Evolutionary conservation across 2,797 vertebrate species (phyloP), one percentile per base, ranked within the genome.

Genomic region (Eulemur coronatus): DNA sequence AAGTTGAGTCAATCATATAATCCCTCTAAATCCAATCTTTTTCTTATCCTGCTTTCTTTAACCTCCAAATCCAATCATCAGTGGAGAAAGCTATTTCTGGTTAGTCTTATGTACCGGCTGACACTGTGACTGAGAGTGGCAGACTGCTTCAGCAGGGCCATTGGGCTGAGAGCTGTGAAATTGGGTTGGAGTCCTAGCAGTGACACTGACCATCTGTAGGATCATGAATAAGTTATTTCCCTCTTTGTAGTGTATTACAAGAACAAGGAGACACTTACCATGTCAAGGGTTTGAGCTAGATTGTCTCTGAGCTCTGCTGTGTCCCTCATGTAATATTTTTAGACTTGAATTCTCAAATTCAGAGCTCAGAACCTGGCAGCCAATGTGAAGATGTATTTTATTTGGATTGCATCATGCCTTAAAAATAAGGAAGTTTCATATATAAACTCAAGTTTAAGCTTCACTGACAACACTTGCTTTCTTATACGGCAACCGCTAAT

Each of bases 1-100:
- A 69, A 89, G 2, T 57, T 94, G 89, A 97, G 97, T 93, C 93
- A 98, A 55, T 97, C 41, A 81, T 65, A 96, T 96, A 97, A 96
- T 98, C 76, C 76, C 88, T 97, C 81, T 85, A 97, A 98, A 91
- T 65, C 48, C 41, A 91, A 87, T 96, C 2, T 26, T 52, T 97
- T 98, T 95, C 82, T 90, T 90, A 28, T 92, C 92, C 48, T 97
- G 75, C 73, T 57, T 69, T 81, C 88, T 95, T 94, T 96, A 80
- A 5, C 7, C 28, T 95, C 73, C 48, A 84, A 84, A 96, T 90
- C 67, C 59, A 96, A 75, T 94, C 96, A 96, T 30, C 87, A 91
- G 93, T 96, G 22, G 41, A 35, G 72, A 96, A 95, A 35, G 20
- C 43, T 97, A 73, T 48, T 78, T 97, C 50, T 28, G 28, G 20